Percentiles rank a stretch among this genome's conserved stretches.
These are phyloP conservation scores for Limosa lapponica DNA, from an alignment of 2,797 vertebrate genomes.

Conservation along the genomic window DNA sequence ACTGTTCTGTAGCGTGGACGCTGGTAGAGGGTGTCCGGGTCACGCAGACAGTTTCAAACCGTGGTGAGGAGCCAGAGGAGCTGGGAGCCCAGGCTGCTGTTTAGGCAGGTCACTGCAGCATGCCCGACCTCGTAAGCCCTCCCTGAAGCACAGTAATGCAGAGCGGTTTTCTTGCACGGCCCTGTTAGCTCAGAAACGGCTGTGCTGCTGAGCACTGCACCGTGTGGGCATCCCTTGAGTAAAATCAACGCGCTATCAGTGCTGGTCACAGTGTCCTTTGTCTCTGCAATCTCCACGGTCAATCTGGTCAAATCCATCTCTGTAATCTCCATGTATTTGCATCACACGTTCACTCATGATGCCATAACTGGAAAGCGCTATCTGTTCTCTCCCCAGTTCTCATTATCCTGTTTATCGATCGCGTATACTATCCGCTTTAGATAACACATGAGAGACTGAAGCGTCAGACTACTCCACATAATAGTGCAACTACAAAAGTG, in stretches of 20 bases:
- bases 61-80: not conserved
- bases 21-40: not conserved
- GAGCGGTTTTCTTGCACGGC: not conserved
- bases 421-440: not conserved
- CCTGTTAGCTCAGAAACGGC: not conserved
- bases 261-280: not conserved
- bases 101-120: not conserved
- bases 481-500: not conserved
- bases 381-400: not conserved
- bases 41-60: not conserved
- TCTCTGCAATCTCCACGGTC: not conserved
- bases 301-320: not conserved
- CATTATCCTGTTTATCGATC: not conserved
- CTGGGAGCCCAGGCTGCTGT: not conserved
- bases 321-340: not conserved
- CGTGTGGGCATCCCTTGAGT: not conserved
- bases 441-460: not conserved
- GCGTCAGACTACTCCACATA: not conserved
- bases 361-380: not conserved
- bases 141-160: accelerated
- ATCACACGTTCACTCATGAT: not conserved
- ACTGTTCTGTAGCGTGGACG: not conserved
- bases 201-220: not conserved
- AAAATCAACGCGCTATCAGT: not conserved
- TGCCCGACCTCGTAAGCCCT: accelerated